Evolutionary conservation across 2,797 vertebrate genomes (phyloP), one percentile per base, ranked within the genome.

Genomic region (Gymnodraco acuticeps): DNA sequence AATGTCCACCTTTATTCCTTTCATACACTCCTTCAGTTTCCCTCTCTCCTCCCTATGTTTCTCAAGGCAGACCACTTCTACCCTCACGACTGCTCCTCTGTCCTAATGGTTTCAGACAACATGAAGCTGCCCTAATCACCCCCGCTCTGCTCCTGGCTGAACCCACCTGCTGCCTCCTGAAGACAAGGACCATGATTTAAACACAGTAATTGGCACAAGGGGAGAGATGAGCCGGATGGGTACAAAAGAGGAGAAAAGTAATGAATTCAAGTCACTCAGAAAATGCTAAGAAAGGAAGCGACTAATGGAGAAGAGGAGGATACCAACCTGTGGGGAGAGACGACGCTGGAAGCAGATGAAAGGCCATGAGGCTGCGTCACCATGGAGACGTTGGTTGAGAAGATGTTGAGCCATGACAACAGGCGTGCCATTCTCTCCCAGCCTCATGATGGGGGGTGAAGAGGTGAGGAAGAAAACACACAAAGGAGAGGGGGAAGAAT

Each of bases 391-490:
- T 56, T 55, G 78, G 82, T 78, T 86, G 77, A 84, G 78, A 86
- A 83, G 85, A 89, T 87, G 88, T 86, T 77, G 88, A 86, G 83
- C 88, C 90, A 86, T 92, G 91, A 92, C 89, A 90, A 92, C 90
- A 20, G 77, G 84, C 38, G 45, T 81, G 74, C 82, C 87, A 20
- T 63, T 66, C 73, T 64, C 80, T 67, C 73, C 63, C 60, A 5
- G 10, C 73, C 64, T 80, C 75, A 56, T 73, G 69, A 71, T 43
- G 65, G 33, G 31, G 46, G 50, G 61, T 68, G 74, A 73, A 47
- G 72, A 71, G 68, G 54, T 81, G 68, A 66, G 17, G 43, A 80
- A 31, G 42, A 63, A 80, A 71, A 76, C 74, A 84, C 87, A 81
- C 38, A 79, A 67, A 56, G 43, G 20, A 19, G 53, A 1, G 0